A percentile compares a stretch with the other conserved stretches of the same genome.
Evolutionary conservation across 2,797 vertebrate species (phyloP).

Genomic region (Toxotes lorentzi): DNA sequence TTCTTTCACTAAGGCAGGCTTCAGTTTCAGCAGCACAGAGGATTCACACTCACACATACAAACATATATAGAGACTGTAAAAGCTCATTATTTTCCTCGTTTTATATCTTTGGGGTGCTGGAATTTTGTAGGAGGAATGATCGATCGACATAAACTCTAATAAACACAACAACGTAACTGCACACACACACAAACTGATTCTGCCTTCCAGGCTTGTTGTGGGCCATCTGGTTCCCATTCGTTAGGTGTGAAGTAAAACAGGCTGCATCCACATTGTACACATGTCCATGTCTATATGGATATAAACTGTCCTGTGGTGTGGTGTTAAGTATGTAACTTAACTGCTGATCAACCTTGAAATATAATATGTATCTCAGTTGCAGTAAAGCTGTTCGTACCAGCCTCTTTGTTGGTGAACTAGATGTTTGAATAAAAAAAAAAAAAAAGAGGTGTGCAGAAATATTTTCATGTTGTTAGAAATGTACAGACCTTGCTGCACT

Average conservation of each 20-base stretch:
- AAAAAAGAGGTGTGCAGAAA: neutral
- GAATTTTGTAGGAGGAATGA: no score
- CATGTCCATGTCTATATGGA: neutral
- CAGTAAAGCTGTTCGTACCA: neutral
- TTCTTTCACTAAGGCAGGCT: conserved; percentile 12
- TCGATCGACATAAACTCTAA: neutral
- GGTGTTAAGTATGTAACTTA: conserved; percentile 10
- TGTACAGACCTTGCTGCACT: neutral
- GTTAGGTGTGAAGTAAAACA: neutral
- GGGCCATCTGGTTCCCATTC: conserved; percentile 28
- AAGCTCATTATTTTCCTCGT: neutral
- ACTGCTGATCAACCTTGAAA: neutral
- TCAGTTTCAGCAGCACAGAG: neutral
- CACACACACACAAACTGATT: neutral
- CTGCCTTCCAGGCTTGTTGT: conserved; percentile 6
- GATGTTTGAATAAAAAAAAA: neutral
- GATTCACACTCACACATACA: neutral
- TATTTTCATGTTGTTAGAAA: neutral
- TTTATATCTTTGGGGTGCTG: neutral
- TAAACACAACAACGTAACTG: neutral
- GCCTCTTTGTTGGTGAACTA: neutral
- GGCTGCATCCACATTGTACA: neutral
- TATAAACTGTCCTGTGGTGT: conserved; percentile 4
- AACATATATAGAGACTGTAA: neutral
- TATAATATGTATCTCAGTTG: no score